A percentile compares a stretch with the other conserved stretches of the same genome.
Conservation (phyloP, 2,888 invertebrate species). For the Rhagium mordax region DNA sequence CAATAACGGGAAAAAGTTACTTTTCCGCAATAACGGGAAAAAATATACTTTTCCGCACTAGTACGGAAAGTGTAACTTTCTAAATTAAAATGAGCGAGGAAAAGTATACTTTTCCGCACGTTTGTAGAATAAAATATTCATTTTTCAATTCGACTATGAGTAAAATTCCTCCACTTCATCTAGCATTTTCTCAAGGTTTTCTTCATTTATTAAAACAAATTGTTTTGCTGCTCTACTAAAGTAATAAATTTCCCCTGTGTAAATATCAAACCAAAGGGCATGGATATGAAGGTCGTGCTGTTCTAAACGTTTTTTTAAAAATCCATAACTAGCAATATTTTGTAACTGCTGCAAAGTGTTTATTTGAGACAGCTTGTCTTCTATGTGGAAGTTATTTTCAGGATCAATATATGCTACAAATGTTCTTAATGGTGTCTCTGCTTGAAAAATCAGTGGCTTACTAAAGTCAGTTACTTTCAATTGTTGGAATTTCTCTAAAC, state of each 20-base stretch:
- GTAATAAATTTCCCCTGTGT: constrained; percentile 95
- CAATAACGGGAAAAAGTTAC: too few relatives aligned
- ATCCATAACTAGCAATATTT: constrained; percentile 94
- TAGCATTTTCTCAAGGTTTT: constrained; percentile 81
- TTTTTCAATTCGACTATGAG: constrained; percentile 68
- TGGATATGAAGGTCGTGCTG: constrained; percentile 89
- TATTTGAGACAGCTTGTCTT: constrained; percentile 96
- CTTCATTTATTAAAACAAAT: constrained; percentile 90
- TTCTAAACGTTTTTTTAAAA: constrained; percentile 86
- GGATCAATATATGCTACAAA: constrained; percentile 96
- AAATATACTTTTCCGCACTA: too few relatives aligned
- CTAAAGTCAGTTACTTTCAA: constrained; percentile 76
- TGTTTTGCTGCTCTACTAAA: constrained; percentile 90
- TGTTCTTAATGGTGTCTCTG: constrained; percentile 88
- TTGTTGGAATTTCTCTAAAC: constrained; percentile 86
- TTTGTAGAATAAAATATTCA: neutral
- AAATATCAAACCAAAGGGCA: constrained; percentile 98
- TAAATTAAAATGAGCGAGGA: too few relatives aligned
- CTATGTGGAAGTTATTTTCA: constrained; percentile 87
- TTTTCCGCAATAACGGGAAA: too few relatives aligned
- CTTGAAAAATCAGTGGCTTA: constrained; percentile 87
- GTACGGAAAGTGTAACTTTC: too few relatives aligned
- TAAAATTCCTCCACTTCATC: constrained; percentile 87
- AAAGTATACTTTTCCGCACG: too few relatives aligned
- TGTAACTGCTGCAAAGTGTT: constrained; percentile 94